Evolutionary conservation across 2,888 invertebrate species (phyloP).

Genomic region (Campaea margaritaria): DNA sequence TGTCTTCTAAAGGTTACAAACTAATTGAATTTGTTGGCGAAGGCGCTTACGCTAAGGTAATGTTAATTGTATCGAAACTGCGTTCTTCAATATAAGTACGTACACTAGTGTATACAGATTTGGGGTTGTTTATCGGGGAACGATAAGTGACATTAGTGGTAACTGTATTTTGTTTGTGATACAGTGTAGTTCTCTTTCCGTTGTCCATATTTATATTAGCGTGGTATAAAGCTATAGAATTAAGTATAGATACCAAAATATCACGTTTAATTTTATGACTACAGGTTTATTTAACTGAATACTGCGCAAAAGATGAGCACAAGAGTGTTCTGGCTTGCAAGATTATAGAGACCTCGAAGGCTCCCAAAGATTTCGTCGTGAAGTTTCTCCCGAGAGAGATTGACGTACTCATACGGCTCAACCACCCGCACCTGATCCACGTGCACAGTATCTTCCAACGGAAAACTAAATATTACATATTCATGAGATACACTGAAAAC

Average conservation of each 20-base stretch:
- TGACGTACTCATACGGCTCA: slow-evolving; percentile 89
- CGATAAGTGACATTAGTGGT: too few species aligned
- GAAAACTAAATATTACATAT: slow-evolving; percentile 89
- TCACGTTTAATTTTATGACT: slow-evolving; percentile 4
- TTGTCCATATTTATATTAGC: too few species aligned
- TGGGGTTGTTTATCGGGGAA: too few species aligned
- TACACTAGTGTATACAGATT: neutral
- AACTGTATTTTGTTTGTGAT: too few species aligned
- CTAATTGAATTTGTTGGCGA: slow-evolving; percentile 88
- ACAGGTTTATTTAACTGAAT: slow-evolving; percentile 79
- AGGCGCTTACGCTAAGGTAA: slow-evolving; percentile 92
- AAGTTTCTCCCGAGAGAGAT: slow-evolving; percentile 94
- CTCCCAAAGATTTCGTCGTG: slow-evolving; percentile 90
- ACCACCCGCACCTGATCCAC: slow-evolving; percentile 92
- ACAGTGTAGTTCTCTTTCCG: too few species aligned
- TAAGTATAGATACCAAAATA: too few species aligned
- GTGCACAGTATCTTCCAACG: slow-evolving; percentile 91
- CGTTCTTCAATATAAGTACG: neutral
- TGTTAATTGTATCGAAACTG: slow-evolving; percentile 5
- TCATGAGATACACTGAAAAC: slow-evolving; percentile 91
- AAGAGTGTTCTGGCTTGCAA: slow-evolving; percentile 87
- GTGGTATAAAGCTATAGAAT: too few species aligned
- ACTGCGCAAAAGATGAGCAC: slow-evolving; percentile 60
- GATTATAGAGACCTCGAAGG: slow-evolving; percentile 89
- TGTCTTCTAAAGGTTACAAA: slow-evolving; percentile 85